Evolutionary conservation across 2,797 vertebrate species (phyloP).

Genomic region (Momotus momota): DNA sequence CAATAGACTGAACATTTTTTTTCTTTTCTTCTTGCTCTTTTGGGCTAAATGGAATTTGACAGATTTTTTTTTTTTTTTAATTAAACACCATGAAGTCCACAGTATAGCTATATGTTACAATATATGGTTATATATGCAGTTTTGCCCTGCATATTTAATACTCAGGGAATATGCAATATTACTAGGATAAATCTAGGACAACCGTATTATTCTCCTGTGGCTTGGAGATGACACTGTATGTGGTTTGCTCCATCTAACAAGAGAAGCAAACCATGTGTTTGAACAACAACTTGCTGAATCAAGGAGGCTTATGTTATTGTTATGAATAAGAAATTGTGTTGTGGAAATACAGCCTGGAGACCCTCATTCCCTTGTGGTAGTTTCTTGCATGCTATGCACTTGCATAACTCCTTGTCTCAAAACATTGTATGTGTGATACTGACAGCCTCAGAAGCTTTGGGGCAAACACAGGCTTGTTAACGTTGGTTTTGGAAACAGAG

Average conservation of each 20-base stretch:
- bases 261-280: conserved; percentile 10
- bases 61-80: background rate
- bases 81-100: background rate
- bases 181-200: background rate
- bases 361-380: background rate
- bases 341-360: conserved; percentile 38
- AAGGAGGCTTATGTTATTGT: background rate
- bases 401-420: background rate
- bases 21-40: conserved; percentile 20
- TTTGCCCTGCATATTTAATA: background rate
- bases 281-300: conserved; percentile 15
- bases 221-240: conserved; percentile 5
- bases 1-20: conserved; percentile 35
- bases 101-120: background rate
- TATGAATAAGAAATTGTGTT: background rate
- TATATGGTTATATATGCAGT: background rate
- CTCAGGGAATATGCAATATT: background rate
- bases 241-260: background rate
- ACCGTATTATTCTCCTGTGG: background rate
- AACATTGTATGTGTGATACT: background rate
- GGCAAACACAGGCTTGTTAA: background rate
- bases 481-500: background rate
- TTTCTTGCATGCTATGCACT: background rate
- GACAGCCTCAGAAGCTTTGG: background rate
- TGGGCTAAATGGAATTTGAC: background rate